Conservation (phyloP, 2,888 invertebrate species). For the Papilio protenor region DNA sequence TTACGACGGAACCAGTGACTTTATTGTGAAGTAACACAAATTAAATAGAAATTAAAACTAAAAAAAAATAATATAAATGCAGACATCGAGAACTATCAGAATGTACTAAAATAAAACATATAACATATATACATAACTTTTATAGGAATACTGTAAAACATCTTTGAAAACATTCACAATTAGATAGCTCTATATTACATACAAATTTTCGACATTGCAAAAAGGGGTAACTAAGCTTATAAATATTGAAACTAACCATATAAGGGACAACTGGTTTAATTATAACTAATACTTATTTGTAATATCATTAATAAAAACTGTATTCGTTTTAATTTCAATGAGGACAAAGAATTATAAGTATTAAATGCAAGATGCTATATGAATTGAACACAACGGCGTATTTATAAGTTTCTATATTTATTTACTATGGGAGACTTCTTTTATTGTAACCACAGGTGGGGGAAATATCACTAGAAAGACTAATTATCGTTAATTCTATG, state of each 20-base stretch:
- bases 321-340: slow-evolving; percentile 57
- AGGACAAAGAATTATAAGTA: slow-evolving; percentile 52
- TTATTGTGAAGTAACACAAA: slow-evolving; percentile 44
- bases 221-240: slow-evolving; percentile 57
- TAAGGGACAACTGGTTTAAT: slow-evolving; percentile 61
- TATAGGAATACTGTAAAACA: slow-evolving; percentile 65
- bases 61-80: slow-evolving; percentile 61
- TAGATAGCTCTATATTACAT: slow-evolving; percentile 49
- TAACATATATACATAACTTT: slow-evolving; percentile 49
- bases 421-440: slow-evolving; percentile 60
- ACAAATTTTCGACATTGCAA: slow-evolving; percentile 51
- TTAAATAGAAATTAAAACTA: slow-evolving; percentile 43
- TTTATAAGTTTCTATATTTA: slow-evolving; percentile 54
- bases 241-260: slow-evolving; percentile 58
- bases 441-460: slow-evolving; percentile 68
- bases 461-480: slow-evolving; percentile 64
- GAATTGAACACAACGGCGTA: slow-evolving; percentile 67
- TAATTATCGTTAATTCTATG: slow-evolving; percentile 64
- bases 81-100: slow-evolving; percentile 54
- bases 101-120: slow-evolving; percentile 52
- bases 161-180: slow-evolving; percentile 55
- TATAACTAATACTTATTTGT: slow-evolving; percentile 57
- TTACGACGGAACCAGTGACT: slow-evolving; percentile 52
- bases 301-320: slow-evolving; percentile 65
- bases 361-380: slow-evolving; percentile 54